A percentile compares a stretch with the other conserved stretches of the same genome.
phyloP scores from a whole-genome alignment of 1,140 invertebrate genomes.

The Diachasmimorpha longicaudata region DNA sequence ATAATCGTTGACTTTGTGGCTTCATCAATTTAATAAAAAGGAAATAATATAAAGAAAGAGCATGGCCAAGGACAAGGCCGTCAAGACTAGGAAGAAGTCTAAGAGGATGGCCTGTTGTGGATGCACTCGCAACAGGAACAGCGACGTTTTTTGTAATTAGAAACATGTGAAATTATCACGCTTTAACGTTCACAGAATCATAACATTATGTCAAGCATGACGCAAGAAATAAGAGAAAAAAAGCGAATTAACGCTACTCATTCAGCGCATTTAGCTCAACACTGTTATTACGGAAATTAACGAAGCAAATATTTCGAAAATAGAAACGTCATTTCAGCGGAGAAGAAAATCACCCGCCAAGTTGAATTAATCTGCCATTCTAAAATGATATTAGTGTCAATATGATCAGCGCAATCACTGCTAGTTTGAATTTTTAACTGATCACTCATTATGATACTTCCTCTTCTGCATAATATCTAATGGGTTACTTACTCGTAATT shows the following conservation, averaged over 20 bases:
- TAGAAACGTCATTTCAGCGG: background rate
- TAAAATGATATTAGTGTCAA: background rate
- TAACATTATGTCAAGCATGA: slow-evolving; percentile 1
- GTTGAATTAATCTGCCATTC: background rate
- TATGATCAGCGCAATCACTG: background rate
- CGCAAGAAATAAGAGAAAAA: background rate
- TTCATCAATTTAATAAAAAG: background rate
- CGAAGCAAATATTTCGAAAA: background rate
- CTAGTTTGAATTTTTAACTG: slow-evolving; percentile 14
- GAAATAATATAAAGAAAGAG: background rate
- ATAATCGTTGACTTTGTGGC: background rate
- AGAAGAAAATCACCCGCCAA: background rate
- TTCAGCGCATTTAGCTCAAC: background rate
- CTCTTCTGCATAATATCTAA: slow-evolving; percentile 21
- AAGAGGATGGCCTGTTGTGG: slow-evolving; percentile 55
- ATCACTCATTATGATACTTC: slow-evolving; percentile 29
- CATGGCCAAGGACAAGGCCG: slow-evolving; percentile 46
- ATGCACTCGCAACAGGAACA: slow-evolving; percentile 60
- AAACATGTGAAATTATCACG: slow-evolving; percentile 15
- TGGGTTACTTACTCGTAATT: slow-evolving; percentile 26
- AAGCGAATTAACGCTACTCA: background rate
- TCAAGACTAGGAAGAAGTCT: slow-evolving; percentile 42
- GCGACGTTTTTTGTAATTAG: slow-evolving; percentile 59
- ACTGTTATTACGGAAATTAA: background rate
- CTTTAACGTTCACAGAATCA: background rate